phyloP scores from a whole-genome alignment of 2,888 invertebrate genomes.

The Ryuthela nishihirai region DNA sequence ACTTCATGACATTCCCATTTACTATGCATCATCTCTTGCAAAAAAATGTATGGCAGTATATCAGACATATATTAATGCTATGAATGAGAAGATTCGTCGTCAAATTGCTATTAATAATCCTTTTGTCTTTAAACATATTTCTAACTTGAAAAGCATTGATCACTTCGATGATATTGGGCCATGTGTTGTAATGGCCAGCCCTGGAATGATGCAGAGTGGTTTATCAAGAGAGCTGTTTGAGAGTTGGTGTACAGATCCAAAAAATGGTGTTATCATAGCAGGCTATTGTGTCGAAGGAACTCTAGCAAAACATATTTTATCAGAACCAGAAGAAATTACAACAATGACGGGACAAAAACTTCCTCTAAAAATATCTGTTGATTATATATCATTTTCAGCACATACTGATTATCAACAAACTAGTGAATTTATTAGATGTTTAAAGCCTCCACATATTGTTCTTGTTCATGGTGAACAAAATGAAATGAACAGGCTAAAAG shows the following conservation, averaged over 20 bases:
- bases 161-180: constrained; percentile 99
- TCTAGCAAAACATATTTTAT: constrained; percentile 83
- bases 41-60: constrained; percentile 99
- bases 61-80: constrained; percentile 98
- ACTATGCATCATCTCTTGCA: constrained; percentile 97
- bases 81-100: constrained; percentile 94
- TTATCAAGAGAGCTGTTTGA: constrained; percentile 95
- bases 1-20: constrained; percentile 96
- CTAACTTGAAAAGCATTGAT: constrained; percentile 93
- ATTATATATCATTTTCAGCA: constrained; percentile 99
- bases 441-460: constrained; percentile 94
- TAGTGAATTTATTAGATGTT: constrained; percentile 88
- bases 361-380: constrained; percentile 94
- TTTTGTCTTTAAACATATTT: constrained; percentile 97
- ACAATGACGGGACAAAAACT: constrained; percentile 94
- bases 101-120: constrained; percentile 98
- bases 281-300: constrained; percentile 68
- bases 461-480: constrained; percentile 98
- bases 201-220: constrained; percentile 99
- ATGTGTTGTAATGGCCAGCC: constrained; percentile 99
- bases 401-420: constrained; percentile 98
- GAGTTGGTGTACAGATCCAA: constrained; percentile 96
- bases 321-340: constrained; percentile 96
- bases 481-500: constrained; percentile 95
- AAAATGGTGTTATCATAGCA: constrained; percentile 97